phyloP scores from a whole-genome alignment of 2,113 vertebrate genomes.

The Athene noctua region DNA sequence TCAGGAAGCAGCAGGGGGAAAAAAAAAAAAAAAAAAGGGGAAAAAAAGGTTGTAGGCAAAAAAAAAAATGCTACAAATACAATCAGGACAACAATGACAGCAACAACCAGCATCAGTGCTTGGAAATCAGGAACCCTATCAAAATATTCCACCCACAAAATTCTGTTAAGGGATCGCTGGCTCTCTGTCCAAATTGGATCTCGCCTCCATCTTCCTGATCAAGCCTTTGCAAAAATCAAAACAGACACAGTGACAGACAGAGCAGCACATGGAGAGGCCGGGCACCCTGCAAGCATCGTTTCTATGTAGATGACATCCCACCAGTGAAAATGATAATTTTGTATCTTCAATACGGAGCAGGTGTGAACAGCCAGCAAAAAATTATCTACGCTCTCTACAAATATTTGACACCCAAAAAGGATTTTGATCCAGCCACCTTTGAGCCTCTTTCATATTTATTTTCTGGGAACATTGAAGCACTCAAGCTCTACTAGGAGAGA shows the following conservation, averaged over 20 bases:
- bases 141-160: conserved; percentile 59
- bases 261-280: conserved; percentile 26
- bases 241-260: conserved; percentile 51
- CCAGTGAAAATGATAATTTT: not conserved
- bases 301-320: conserved; percentile 13
- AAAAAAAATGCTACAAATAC: not conserved
- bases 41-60: not conserved
- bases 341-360: not conserved
- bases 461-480: not conserved
- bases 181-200: conserved; percentile 46
- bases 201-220: conserved; percentile 45
- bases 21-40: not conserved
- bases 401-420: conserved; percentile 41
- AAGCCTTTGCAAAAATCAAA: conserved; percentile 43
- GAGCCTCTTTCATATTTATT: conserved; percentile 46
- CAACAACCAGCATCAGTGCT: not conserved
- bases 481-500: not conserved
- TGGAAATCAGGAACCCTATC: conserved; percentile 15
- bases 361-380: conserved; percentile 29
- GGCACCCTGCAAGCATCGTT: not conserved
- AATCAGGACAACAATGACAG: conserved; percentile 13
- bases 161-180: conserved; percentile 14
- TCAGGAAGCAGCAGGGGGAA: not conserved
- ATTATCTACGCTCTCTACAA: not conserved
- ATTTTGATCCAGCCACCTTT: conserved; percentile 14